These are phyloP conservation scores for Dasysyrphus albostriatus DNA, from an alignment of 2,888 invertebrate genomes.

Conservation along the genomic window DNA sequence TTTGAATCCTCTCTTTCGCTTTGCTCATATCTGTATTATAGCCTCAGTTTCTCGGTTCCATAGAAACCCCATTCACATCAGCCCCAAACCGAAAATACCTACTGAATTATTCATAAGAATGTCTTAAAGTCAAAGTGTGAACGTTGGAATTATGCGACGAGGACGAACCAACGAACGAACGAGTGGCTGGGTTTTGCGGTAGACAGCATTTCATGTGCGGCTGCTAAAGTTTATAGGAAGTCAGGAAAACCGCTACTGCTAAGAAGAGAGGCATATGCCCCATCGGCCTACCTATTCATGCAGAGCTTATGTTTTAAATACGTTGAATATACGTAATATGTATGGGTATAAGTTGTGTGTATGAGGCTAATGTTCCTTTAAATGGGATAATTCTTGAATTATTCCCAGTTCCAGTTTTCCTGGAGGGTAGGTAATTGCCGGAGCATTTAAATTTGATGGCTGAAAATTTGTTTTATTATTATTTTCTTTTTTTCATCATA, in stretches of 20 bases:
- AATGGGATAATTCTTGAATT: slow-evolving; percentile 71
- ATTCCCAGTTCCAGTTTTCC: slow-evolving; percentile 47
- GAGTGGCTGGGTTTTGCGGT: slow-evolving; percentile 34
- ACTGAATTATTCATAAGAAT: slow-evolving; percentile 75
- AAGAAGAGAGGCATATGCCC: not conserved
- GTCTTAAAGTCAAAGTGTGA: slow-evolving; percentile 76
- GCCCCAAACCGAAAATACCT: slow-evolving; percentile 54
- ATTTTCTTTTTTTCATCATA: not conserved
- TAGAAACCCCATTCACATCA: not conserved
- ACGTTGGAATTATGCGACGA: slow-evolving; percentile 67
- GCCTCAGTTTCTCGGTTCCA: slow-evolving; percentile 1
- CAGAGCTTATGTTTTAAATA: slow-evolving; percentile 29
- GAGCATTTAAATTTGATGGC: slow-evolving; percentile 57
- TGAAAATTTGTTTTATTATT: slow-evolving; percentile 29
- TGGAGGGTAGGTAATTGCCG: slow-evolving; percentile 58
- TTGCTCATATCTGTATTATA: slow-evolving; percentile 48
- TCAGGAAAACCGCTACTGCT: not conserved
- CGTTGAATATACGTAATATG: slow-evolving; percentile 2
- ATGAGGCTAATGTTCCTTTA: slow-evolving; percentile 64
- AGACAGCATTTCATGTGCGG: slow-evolving; percentile 54
- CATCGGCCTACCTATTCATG: slow-evolving; percentile 38
- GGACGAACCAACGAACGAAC: slow-evolving; percentile 25
- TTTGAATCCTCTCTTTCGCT: slow-evolving; percentile 39
- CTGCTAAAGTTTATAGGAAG: slow-evolving; percentile 42
- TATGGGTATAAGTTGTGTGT: not conserved